Percentiles rank a stretch among this genome's conserved stretches.
Conservation (phyloP, 2,113 vertebrate genomes). For the Malaclemys terrapin region DNA sequence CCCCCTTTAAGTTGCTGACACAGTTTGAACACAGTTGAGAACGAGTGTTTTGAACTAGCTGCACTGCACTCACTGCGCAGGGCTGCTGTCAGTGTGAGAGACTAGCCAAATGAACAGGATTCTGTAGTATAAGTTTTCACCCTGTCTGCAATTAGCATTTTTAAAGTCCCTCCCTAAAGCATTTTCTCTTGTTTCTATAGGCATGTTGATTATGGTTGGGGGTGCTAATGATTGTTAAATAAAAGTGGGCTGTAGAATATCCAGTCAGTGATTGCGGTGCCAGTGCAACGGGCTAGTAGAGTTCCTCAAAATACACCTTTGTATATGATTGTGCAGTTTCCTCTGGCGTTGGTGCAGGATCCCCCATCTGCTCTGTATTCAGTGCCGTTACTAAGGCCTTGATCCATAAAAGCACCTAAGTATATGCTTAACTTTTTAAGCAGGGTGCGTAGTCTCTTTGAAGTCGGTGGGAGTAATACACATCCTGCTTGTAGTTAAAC, state of each 20-base stretch:
- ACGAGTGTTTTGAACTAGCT: background rate
- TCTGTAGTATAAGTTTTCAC: background rate
- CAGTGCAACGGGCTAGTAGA: background rate
- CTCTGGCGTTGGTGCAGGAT: background rate
- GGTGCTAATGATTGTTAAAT: constrained; percentile 15
- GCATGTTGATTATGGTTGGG: background rate
- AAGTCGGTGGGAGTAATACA: constrained; percentile 57
- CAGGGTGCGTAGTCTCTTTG: constrained; percentile 58
- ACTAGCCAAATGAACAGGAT: background rate
- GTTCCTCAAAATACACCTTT: constrained; percentile 18
- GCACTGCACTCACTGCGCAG: too few relatives aligned
- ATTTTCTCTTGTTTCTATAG: background rate
- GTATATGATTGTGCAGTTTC: background rate
- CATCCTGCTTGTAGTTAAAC: constrained; percentile 69
- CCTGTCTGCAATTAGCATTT: background rate
- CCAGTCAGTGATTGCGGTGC: background rate
- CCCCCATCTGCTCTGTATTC: constrained; percentile 14
- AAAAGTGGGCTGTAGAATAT: background rate
- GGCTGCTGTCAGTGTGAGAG: background rate
- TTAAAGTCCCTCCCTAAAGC: background rate
- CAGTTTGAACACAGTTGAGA: background rate
- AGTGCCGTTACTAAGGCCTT: background rate
- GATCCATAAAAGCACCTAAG: constrained; percentile 47
- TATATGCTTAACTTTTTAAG: constrained; percentile 60
- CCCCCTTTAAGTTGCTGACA: background rate